Base-by-base conservation (phyloP, 2,797 vertebrate genomes). In the Esox lucius region DNA sequence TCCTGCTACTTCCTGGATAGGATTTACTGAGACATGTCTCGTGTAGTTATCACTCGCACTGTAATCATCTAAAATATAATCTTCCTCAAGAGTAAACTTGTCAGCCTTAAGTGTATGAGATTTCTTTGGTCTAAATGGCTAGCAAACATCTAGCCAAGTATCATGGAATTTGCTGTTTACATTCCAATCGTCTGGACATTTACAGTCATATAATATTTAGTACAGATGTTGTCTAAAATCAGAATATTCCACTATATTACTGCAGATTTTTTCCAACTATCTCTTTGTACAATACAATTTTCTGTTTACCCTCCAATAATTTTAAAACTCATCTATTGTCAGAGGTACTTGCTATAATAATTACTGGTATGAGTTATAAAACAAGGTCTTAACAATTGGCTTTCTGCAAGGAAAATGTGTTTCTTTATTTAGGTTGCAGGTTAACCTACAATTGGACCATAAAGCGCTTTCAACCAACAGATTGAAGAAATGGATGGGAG, bases 381-480 rank as follows among this genome's bases (percentile, higher is more conserved):
- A 89, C 84, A 87, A 87, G 90, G 90, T 91, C 89, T 88, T 89
- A 89, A 91, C 91, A 91, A 89, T 91, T 93, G 88, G 86, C 90
- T 91, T 92, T 88, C 81, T 83, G 74, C 84, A 80, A 81, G 82
- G 85, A 89, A 90, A 84, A 88, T 86, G 86, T 85, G 88, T 71
- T 83, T 90, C 88, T 85, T 78, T 75, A 81, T 91, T 86, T 90
- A 81, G 83, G 86, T 90, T 89, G 86, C 90, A 88, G 87, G 91
- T 90, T 93, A 94, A 93, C 89, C 93, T 91, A 87, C 90, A 90
- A 91, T 89, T 90, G 91, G 89, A 91, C 84, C 89, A 91, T 93
- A 91, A 92, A 90, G 90, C 81, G 79, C 84, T 87, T 87, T 88
- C 73, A 81, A 79, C 88, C 88, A 87, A 88, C 90, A 92, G 86